These are phyloP conservation scores for Thaumatotibia leucotreta DNA, from an alignment of 1,140 invertebrate species.

Conservation along the genomic window DNA sequence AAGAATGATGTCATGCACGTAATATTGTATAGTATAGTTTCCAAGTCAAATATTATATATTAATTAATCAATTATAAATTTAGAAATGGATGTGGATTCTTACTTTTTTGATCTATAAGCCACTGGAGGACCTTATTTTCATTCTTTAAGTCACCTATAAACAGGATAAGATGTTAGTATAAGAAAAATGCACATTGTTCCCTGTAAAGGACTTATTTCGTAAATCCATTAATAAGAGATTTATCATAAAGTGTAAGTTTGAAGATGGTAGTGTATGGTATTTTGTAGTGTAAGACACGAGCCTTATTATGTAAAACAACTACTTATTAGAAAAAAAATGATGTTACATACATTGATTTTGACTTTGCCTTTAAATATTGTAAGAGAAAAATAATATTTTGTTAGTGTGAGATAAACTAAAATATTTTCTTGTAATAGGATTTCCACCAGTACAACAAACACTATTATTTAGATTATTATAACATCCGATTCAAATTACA, in stretches of 20 bases:
- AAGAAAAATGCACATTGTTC: not conserved
- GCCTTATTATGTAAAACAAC: too few relatives aligned
- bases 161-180: slow-evolving; percentile 55
- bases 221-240: not conserved
- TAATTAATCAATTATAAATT: slow-evolving; percentile 45
- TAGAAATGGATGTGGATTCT: slow-evolving; percentile 79
- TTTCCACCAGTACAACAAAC: too few relatives aligned
- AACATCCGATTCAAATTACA: too few relatives aligned
- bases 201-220: not conserved
- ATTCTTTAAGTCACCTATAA: slow-evolving; percentile 95
- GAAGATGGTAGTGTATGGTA: not conserved
- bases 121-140: slow-evolving; percentile 97
- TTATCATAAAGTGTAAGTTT: not conserved
- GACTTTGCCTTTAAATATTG: too few relatives aligned
- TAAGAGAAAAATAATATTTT: too few relatives aligned
- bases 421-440: too few relatives aligned
- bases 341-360: too few relatives aligned
- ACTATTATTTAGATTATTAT: too few relatives aligned
- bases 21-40: slow-evolving; percentile 38
- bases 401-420: too few relatives aligned
- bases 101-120: slow-evolving; percentile 96
- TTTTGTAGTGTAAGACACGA: not conserved
- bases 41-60: not conserved
- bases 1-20: slow-evolving; percentile 74
- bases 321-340: too few relatives aligned